These are phyloP conservation scores for Helleia helle DNA, from an alignment of 2,888 invertebrate species.

Conservation along the genomic window DNA sequence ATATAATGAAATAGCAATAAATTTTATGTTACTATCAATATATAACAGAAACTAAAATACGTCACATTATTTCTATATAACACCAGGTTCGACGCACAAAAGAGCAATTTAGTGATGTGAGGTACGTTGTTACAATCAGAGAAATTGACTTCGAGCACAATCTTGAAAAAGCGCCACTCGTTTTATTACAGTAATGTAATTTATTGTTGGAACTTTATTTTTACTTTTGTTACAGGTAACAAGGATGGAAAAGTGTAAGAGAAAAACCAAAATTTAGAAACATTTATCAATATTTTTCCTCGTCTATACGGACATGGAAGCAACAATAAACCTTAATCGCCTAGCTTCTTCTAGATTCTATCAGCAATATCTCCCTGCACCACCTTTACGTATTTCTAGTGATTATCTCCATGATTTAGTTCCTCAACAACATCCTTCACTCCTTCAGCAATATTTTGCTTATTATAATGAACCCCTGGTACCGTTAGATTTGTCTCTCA, in stretches of 20 bases:
- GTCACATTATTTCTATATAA: too few relatives aligned
- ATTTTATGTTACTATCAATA: too few relatives aligned
- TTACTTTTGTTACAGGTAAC: constrained; percentile 32
- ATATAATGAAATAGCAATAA: too few relatives aligned
- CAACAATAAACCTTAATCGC: constrained; percentile 57
- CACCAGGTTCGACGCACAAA: constrained; percentile 16
- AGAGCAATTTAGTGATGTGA: constrained; percentile 24
- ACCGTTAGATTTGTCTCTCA: constrained; percentile 85
- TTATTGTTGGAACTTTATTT: constrained; percentile 1
- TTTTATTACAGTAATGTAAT: constrained; percentile 14
- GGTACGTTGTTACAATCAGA: constrained; percentile 46
- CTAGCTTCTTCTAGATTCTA: constrained; percentile 54
- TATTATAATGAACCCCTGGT: constrained; percentile 76
- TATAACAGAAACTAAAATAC: too few relatives aligned
- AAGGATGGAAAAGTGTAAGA: constrained; percentile 14
- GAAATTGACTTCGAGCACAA: constrained; percentile 44
- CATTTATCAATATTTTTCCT: not conserved
- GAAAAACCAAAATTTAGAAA: not conserved
- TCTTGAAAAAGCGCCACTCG: constrained; percentile 29
- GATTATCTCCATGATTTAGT: constrained; percentile 59
- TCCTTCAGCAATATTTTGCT: constrained; percentile 70
- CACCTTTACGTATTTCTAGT: constrained; percentile 50
- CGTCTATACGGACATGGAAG: constrained; percentile 44
- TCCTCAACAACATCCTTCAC: constrained; percentile 57
- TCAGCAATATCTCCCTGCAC: constrained; percentile 57